A percentile compares a stretch with the other conserved stretches of the same genome.
Conservation (phyloP, 2,888 invertebrate species). For the Cylindroiulus punctatus region DNA sequence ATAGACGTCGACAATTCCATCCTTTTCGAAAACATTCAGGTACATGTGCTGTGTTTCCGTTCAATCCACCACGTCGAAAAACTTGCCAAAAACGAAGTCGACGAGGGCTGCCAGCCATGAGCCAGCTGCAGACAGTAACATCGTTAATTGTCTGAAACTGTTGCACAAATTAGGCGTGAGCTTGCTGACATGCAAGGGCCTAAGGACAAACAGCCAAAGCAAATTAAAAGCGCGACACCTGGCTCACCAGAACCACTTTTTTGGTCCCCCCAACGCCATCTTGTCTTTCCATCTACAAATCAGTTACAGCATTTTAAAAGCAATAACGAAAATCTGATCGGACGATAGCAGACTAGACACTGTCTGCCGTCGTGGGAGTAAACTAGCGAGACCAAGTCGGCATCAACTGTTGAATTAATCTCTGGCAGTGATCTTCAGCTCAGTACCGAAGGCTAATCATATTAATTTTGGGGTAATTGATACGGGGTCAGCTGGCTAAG, state of each 20-base stretch:
- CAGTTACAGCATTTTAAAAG: conserved; percentile 14
- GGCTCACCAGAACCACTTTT: conserved; percentile 22
- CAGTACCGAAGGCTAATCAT: conserved; percentile 20
- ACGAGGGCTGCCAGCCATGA: not conserved
- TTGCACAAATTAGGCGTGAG: not conserved
- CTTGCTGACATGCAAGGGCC: not conserved
- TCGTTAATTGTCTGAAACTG: not conserved
- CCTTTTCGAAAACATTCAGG: too few relatives aligned
- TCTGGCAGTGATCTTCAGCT: not conserved
- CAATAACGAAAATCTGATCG: conserved; percentile 26
- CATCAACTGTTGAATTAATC: conserved; percentile 8
- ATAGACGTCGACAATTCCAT: too few relatives aligned
- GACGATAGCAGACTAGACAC: not conserved
- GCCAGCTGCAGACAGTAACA: not conserved
- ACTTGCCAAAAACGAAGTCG: too few relatives aligned
- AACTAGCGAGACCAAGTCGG: not conserved
- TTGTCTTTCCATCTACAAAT: conserved; percentile 43
- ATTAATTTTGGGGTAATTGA: conserved; percentile 33
- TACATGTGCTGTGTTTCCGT: too few relatives aligned
- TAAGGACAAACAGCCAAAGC: not conserved
- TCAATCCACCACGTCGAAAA: too few relatives aligned
- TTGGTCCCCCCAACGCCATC: not conserved
- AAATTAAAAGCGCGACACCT: conserved; percentile 9
- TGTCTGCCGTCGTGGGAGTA: not conserved
- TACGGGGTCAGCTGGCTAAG: conserved; percentile 10